These are phyloP conservation scores for Bovichtus variegatus DNA, from an alignment of 2,797 vertebrate species.

Conservation along the genomic window DNA sequence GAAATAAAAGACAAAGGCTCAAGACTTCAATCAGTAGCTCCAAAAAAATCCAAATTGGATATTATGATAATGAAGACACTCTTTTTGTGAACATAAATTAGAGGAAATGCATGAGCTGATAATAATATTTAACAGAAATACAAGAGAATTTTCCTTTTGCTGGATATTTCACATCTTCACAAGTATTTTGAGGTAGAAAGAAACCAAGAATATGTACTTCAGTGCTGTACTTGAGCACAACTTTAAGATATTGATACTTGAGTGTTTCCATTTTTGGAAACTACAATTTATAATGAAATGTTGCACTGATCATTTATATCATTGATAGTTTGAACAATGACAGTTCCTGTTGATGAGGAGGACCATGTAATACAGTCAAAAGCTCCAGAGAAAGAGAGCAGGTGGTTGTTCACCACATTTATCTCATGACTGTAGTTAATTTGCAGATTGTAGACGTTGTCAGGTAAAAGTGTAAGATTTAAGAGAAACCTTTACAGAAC, in stretches of 20 bases:
- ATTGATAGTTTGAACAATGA: not conserved
- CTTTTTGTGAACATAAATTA: slow-evolving; percentile 20
- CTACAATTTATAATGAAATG: not conserved
- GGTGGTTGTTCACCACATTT: not conserved
- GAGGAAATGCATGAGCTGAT: not conserved
- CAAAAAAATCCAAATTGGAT: slow-evolving; percentile 22
- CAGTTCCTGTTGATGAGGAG: not conserved
- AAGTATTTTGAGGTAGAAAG: not conserved
- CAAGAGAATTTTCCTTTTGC: not conserved
- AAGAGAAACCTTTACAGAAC: too few relatives aligned
- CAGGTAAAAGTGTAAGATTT: too few relatives aligned
- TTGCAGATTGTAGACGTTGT: not conserved
- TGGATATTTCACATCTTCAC: not conserved
- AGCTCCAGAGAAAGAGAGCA: not conserved
- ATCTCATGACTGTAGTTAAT: not conserved
- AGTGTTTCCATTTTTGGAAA: too few relatives aligned
- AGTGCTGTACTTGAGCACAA: not conserved
- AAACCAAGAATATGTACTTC: not conserved
- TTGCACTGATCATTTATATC: not conserved
- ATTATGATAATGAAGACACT: slow-evolving; percentile 35
- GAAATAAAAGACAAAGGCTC: slow-evolving; percentile 38
- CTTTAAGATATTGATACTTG: not conserved
- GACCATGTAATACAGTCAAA: not conserved
- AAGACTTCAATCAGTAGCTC: slow-evolving; percentile 29
- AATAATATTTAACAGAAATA: not conserved